Conservation (phyloP, 1,140 invertebrate species). For the Zaprionus africanus region DNA sequence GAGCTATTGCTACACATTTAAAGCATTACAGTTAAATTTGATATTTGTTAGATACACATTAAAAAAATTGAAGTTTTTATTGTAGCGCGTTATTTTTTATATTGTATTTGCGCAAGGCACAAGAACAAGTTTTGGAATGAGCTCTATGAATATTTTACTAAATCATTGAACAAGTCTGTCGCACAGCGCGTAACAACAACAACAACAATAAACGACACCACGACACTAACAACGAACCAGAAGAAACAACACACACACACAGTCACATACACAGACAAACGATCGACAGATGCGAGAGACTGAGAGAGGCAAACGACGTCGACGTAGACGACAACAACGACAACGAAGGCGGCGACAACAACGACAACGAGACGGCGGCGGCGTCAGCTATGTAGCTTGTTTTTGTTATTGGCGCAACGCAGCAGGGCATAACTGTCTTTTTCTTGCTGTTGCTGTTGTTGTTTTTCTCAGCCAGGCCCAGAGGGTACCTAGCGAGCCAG, state of each 20-base stretch:
- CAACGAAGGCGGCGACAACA: conserved; percentile 25
- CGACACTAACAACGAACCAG: conserved; percentile 60
- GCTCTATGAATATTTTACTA: conserved; percentile 63
- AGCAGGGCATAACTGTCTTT: conserved; percentile 73
- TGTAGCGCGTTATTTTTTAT: conserved; percentile 39
- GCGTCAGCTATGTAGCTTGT: conserved; percentile 59
- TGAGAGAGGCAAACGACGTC: conserved; percentile 39
- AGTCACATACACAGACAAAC: conserved; percentile 5
- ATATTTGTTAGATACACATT: conserved; percentile 50
- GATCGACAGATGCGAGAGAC: conserved; percentile 52
- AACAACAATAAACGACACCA: conserved; percentile 72
- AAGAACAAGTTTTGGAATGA: conserved; percentile 63
- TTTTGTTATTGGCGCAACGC: conserved; percentile 64
- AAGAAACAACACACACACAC: conserved; percentile 28
- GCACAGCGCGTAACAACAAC: conserved; percentile 63
- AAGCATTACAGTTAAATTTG: conserved; percentile 37
- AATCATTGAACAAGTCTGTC: conserved; percentile 61
- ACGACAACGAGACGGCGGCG: conserved; percentile 48
- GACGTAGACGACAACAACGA: conserved; percentile 25
- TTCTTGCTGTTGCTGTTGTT: conserved; percentile 33
- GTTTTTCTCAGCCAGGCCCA: conserved; percentile 40
- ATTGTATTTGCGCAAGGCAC: conserved; percentile 57
- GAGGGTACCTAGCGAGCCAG: conserved; percentile 40
- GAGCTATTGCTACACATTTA: conserved; percentile 50
- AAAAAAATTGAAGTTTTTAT: conserved; percentile 39